Evolutionary conservation across 2,113 vertebrate species (phyloP).

Genomic region (Mormyrus iriodes): DNA sequence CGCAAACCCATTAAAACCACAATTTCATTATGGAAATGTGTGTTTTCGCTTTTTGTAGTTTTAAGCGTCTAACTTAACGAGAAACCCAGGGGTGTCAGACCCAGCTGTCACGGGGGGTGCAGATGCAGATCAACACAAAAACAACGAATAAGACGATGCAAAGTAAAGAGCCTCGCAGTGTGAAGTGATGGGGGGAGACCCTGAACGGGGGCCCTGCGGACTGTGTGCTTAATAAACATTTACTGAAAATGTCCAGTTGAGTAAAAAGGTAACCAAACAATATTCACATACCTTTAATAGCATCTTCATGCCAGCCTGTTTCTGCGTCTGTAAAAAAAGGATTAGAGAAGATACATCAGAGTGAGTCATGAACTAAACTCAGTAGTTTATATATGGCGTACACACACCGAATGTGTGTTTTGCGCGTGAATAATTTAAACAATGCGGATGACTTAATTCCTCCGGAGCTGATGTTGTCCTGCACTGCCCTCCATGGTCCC

Average conservation of each 20-base stretch:
- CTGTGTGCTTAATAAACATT: not conserved
- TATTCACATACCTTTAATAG: not conserved
- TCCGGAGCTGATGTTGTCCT: not conserved
- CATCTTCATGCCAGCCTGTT: not conserved
- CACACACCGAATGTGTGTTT: not conserved
- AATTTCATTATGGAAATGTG: not conserved
- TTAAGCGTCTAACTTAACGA: conserved; percentile 12
- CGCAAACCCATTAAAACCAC: not conserved
- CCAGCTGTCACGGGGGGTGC: not conserved
- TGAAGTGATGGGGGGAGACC: not conserved
- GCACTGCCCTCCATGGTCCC: not conserved
- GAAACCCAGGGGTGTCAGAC: not conserved
- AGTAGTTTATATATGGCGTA: not conserved
- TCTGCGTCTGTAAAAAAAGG: not conserved
- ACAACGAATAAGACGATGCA: not conserved
- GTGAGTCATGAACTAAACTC: not conserved
- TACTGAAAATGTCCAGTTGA: not conserved
- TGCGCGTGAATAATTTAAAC: not conserved
- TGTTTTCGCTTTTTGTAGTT: not conserved
- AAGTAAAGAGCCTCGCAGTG: not conserved
- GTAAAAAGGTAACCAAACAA: not conserved
- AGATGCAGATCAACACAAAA: not conserved
- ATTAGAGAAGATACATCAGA: not conserved
- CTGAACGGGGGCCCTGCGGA: not conserved
- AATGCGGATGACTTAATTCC: not conserved